These are phyloP conservation scores for Mandrillus leucophaeus DNA, from an alignment of 2,113 vertebrate species.

Conservation along the genomic window DNA sequence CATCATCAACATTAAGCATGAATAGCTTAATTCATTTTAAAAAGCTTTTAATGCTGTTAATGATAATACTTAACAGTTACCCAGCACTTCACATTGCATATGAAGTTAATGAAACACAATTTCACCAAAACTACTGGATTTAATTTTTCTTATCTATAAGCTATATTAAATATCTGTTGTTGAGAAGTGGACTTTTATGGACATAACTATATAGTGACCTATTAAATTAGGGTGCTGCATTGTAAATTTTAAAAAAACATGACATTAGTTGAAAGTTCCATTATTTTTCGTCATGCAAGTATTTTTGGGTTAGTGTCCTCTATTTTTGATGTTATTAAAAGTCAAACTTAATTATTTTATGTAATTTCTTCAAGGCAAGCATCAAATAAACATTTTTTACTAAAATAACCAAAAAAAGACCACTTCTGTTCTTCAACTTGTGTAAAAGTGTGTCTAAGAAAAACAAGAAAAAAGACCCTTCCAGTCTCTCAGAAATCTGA, in stretches of 20 bases:
- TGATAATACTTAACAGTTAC: not conserved
- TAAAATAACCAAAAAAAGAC: constrained; percentile 23
- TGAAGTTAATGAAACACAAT: not conserved
- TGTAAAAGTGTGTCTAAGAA: constrained; percentile 43
- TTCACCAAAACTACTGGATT: not conserved
- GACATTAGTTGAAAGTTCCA: not conserved
- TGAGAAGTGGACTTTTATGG: not conserved
- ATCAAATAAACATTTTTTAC: constrained; percentile 44
- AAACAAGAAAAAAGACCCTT: constrained; percentile 55
- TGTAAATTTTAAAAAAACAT: not conserved
- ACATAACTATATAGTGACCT: not conserved
- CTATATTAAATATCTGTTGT: not conserved
- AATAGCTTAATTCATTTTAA: not conserved
- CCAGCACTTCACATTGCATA: not conserved
- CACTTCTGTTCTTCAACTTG: constrained; percentile 64
- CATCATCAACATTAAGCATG: not conserved
- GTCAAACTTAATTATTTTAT: not conserved
- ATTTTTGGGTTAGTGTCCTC: not conserved
- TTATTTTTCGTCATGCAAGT: not conserved
- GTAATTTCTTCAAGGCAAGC: constrained; percentile 5
- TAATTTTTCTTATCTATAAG: constrained; percentile 4
- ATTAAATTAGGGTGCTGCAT: not conserved
- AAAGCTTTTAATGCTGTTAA: not conserved
- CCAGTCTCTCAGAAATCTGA: constrained; percentile 66
- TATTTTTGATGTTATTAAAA: not conserved